Conservation (phyloP, 1,140 invertebrate species). For the Acromyrmex echinatior region DNA sequence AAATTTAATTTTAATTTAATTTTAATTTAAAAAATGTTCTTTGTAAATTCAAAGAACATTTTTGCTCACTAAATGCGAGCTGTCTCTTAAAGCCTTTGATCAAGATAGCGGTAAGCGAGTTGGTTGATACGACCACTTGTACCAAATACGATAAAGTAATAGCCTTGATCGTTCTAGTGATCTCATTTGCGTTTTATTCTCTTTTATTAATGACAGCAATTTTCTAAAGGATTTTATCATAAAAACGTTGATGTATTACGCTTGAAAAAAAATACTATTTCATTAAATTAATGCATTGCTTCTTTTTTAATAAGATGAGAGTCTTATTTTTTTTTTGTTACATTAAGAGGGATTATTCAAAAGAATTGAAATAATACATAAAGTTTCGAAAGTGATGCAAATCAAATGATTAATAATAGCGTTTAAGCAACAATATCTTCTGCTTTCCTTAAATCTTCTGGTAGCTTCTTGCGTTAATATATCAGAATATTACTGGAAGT, state of each 20-base stretch:
- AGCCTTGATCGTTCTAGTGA: constrained; percentile 4
- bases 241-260: constrained; percentile 13
- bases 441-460: constrained; percentile 17
- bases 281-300: constrained; percentile 34
- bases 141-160: constrained; percentile 38
- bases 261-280: constrained; percentile 10
- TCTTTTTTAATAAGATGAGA: background rate
- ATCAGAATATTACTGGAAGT: constrained; percentile 27
- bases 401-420: background rate
- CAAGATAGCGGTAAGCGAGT: constrained; percentile 1
- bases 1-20: background rate
- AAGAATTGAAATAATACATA: background rate
- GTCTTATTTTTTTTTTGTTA: background rate
- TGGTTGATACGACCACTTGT: constrained; percentile 19
- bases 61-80: background rate
- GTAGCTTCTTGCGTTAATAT: constrained; percentile 13
- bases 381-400: background rate
- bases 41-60: background rate
- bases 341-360: background rate
- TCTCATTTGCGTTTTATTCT: constrained; percentile 28
- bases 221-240: constrained; percentile 33
- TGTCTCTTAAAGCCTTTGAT: background rate
- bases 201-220: constrained; percentile 18
- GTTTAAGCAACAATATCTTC: background rate
- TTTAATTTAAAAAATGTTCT: too few species aligned